A percentile compares a stretch with the other conserved stretches of the same genome.
phyloP scores from a whole-genome alignment of 2,113 vertebrate species.

The Ranitomeya imitator region DNA sequence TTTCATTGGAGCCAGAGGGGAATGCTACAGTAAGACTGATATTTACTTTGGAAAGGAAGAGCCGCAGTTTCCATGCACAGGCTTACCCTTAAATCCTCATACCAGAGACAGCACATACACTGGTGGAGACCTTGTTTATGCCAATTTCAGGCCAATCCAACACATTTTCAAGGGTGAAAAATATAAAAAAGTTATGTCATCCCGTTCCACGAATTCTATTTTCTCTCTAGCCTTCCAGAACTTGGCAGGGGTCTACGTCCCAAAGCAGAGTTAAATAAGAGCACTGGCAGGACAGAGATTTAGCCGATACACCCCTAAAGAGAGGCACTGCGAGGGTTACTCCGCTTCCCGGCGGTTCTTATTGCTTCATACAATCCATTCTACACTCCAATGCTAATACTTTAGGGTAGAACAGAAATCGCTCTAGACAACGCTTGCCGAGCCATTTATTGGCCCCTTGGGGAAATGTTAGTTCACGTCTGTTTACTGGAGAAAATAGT shows the following conservation, averaged over 20 bases:
- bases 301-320: neutral
- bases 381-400: neutral
- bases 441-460: neutral
- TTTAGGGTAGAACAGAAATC: neutral
- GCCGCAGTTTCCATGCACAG: conserved; percentile 44
- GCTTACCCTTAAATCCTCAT: conserved; percentile 44
- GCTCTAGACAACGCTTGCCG: neutral
- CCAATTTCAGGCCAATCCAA: conserved; percentile 46
- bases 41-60: conserved; percentile 48
- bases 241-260: conserved; percentile 7
- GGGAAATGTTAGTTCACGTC: neutral
- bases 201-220: conserved; percentile 43
- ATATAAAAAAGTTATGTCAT: conserved; percentile 47
- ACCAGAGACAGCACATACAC: conserved; percentile 25
- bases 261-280: conserved; percentile 12
- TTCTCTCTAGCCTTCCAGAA: conserved; percentile 27
- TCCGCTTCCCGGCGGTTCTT: neutral
- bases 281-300: neutral
- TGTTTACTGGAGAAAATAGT: too few species aligned
- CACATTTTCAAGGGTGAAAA: conserved; percentile 38
- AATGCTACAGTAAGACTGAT: conserved; percentile 52
- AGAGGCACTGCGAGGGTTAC: neutral
- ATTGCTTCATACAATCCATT: neutral
- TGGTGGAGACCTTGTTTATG: conserved; percentile 33
- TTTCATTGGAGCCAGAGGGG: conserved; percentile 45